Base-by-base conservation (phyloP, 2,113 vertebrate genomes). In the Tor tambroides region DNA sequence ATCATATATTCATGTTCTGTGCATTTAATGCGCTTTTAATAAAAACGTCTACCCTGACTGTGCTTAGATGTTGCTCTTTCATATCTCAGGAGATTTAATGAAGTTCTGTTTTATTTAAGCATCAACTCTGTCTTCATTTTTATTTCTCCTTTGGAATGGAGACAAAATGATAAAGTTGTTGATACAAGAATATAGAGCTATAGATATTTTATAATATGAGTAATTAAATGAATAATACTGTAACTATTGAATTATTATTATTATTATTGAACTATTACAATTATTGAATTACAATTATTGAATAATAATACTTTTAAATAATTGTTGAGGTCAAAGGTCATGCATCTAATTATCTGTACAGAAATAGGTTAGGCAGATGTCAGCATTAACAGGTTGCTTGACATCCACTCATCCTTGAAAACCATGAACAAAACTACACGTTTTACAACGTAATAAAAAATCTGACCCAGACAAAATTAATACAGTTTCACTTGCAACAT, bases 1-100 rank as follows among this genome's bases (percentile, higher is more conserved):
- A 46, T 49, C 80, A 23, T 43, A 26, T 80, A 82, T 82, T 82
- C 38, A 69, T 49, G 61, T 67, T 82, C 41, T 67, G 61, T 82
- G 61, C n/a, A 82, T 69, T 69, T 21, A 69, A 67, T 82, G 67
- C 17, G 9, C 80, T 69, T 82, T 69, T 49, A 41, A 67, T 78
- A 38, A 43, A 81, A 81, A 38, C 23, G 32, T 26, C 19, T 80
- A 14, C 28, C 19, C 30, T 56, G 51, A 35, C 74, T 77, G 10
- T 80, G 56, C 54, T 80, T 14, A 17, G 35, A 80, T n/a, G 35
- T 80, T 65, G 35, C 56, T 65, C 59, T 81, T 81, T 65, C 35
- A 15, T 43, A 65, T 14, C 79, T 43, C 79, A 43, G 35, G 23
- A 56, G 30, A 12, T 23, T 80, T 43, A 63, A 63, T 80, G 35